Evolutionary conservation across 2,888 invertebrate species (phyloP).

Genomic region (Cyrtodaria siliqua): DNA sequence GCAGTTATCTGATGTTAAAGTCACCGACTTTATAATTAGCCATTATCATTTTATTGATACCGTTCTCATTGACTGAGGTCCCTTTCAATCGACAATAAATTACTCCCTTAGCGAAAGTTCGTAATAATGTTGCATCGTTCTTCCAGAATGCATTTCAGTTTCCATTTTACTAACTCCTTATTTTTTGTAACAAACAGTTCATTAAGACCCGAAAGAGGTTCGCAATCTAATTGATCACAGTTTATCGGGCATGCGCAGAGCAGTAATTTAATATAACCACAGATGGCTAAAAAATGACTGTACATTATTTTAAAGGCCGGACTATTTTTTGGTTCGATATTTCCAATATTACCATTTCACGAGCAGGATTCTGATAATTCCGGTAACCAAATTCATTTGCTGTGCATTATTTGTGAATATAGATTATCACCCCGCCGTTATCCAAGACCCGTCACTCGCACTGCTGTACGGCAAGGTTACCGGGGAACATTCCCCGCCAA

Average conservation of each 20-base stretch:
- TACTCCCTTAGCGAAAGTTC: slow-evolving; percentile 17
- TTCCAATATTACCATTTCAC: slow-evolving; percentile 55
- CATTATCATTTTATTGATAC: no score
- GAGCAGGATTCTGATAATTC: slow-evolving; percentile 55
- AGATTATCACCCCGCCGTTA: slow-evolving; percentile 38
- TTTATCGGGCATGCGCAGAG: slow-evolving; percentile 51
- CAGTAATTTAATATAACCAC: slow-evolving; percentile 59
- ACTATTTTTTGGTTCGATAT: slow-evolving; percentile 51
- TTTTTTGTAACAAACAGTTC: slow-evolving; percentile 14
- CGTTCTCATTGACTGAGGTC: background rate
- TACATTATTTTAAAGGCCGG: slow-evolving; percentile 50
- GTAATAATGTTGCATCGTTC: slow-evolving; percentile 13
- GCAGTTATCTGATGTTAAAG: no score
- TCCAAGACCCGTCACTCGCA: slow-evolving; percentile 36
- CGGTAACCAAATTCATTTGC: slow-evolving; percentile 63
- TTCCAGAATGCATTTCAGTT: no score
- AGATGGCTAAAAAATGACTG: slow-evolving; percentile 51
- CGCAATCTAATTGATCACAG: slow-evolving; percentile 28
- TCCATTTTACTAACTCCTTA: no score
- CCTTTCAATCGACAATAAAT: slow-evolving; percentile 19
- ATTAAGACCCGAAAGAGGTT: slow-evolving; percentile 17
- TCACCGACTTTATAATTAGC: no score
- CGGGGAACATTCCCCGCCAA: slow-evolving; percentile 14
- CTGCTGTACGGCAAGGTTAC: slow-evolving; percentile 39
- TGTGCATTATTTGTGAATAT: slow-evolving; percentile 56